Base-by-base conservation (phyloP, 2,113 vertebrate genomes). In the Orthochromis indermauri region DNA sequence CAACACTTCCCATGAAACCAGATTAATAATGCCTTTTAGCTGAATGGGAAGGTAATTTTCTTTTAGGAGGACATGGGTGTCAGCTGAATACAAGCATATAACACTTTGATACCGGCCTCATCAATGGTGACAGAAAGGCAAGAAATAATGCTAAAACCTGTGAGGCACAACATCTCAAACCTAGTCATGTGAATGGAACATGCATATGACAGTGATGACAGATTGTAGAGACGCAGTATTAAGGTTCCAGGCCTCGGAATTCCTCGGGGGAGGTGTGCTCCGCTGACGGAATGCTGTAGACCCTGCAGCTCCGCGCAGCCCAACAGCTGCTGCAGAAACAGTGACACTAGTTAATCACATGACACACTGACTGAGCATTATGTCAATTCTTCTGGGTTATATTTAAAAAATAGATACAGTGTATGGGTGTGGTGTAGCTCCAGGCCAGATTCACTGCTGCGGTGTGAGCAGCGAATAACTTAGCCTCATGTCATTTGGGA, bases 211-310 rank as follows among this genome's bases (percentile, higher is more conserved):
- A 37, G 49, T 47, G 57, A n/a, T 5, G 63, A 47, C 5, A 47
- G 94, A 95, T 95, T 95, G 93, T 92, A 83, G 90, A 90, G 90
- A 94, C 94, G 93, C 94, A 93, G 93, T 90, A 17, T 87, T 90
- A 89, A 88, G 81, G 84, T 73, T 63, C 79, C 49, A 59, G 89
- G 80, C 88, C 35, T 31, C 37, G 71, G 73, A 42, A 86, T 66
- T 93, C 86, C 28, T 88, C 17, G 0, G 13, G 13, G 81, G 55
- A 53, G n/a, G 42, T 55, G 83, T 28, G 28, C 21, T 76, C 42
- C 54, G 85, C 42, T 51, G 59, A 61, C 59, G 49, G 49, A 73
- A 73, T 4, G 63, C 55, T 47, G 78, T 19, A 63, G 45, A 24
- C 47, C 37, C 45, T 10, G 57, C 33, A 40, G 51, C 28, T 90